Evolutionary conservation across 2,797 vertebrate genomes (phyloP).

Genomic region (Propithecus deckenii): DNA sequence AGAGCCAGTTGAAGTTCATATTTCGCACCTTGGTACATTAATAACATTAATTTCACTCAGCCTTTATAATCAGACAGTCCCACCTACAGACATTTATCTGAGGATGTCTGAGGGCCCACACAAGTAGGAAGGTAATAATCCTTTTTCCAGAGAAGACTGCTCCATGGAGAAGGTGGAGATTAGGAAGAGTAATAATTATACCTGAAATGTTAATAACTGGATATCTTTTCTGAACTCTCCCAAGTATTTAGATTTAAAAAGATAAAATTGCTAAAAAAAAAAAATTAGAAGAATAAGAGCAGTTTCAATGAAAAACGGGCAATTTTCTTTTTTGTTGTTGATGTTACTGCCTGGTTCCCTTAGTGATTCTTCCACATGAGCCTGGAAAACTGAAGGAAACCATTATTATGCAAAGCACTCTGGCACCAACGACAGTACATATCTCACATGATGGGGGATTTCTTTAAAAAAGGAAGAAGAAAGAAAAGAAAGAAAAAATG

Average conservation of each 20-base stretch:
- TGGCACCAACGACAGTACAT: conserved; percentile 89
- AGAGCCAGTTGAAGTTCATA: conserved; percentile 23
- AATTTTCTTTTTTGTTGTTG: conserved; percentile 82
- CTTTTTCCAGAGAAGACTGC: conserved; percentile 67
- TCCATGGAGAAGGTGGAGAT: conserved; percentile 61
- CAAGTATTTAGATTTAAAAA: conserved; percentile 83
- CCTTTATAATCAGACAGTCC: conserved; percentile 86
- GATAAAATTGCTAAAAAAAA: conserved; percentile 73
- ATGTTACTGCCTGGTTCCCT: conserved; percentile 83
- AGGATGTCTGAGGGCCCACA: conserved; percentile 82
- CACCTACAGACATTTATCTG: conserved; percentile 82
- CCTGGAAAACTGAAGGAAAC: conserved; percentile 87
- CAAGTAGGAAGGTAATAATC: conserved; percentile 67
- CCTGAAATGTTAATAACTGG: conserved; percentile 83
- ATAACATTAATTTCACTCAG: conserved; percentile 71
- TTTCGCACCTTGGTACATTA: conserved; percentile 64
- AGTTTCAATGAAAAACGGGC: conserved; percentile 79
- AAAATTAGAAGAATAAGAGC: conserved; percentile 66
- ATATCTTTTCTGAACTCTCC: conserved; percentile 76
- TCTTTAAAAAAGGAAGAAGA: conserved; percentile 82
- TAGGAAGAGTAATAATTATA: conserved; percentile 80
- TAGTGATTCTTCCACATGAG: conserved; percentile 86
- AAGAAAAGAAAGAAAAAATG: conserved; percentile 83
- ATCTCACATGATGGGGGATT: conserved; percentile 90
- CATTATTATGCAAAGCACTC: conserved; percentile 93